Evolutionary conservation across 1,140 invertebrate species (phyloP).

Genomic region (Phenacoccus solenopsis): DNA sequence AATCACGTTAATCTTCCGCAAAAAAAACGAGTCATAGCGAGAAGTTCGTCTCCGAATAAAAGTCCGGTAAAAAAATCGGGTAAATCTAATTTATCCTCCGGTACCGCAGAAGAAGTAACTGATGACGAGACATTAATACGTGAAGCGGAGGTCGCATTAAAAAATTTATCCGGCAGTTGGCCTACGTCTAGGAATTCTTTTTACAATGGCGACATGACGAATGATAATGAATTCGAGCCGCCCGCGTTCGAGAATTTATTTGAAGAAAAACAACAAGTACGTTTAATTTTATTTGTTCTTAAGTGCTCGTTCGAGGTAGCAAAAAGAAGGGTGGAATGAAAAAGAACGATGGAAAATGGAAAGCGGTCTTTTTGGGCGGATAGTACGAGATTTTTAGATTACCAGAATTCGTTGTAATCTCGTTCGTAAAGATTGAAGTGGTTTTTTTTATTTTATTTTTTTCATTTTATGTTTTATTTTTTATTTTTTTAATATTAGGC

Average conservation of each 20-base stretch:
- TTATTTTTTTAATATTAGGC: not conserved
- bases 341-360: too few species aligned
- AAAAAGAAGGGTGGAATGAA: not conserved
- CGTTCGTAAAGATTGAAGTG: not conserved
- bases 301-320: not conserved
- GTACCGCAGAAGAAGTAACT: slow-evolving; percentile 38
- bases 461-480: not conserved
- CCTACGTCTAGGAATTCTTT: slow-evolving; percentile 47
- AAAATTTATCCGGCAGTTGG: slow-evolving; percentile 70
- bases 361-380: too few species aligned
- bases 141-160: slow-evolving; percentile 72
- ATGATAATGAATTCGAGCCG: slow-evolving; percentile 50
- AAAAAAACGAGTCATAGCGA: slow-evolving; percentile 44
- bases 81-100: slow-evolving; percentile 31
- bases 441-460: not conserved
- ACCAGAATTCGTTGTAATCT: not conserved
- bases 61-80: slow-evolving; percentile 40
- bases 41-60: slow-evolving; percentile 32
- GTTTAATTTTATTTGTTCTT: slow-evolving; percentile 13
- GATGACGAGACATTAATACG: slow-evolving; percentile 68
- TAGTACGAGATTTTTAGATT: too few species aligned
- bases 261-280: slow-evolving; percentile 47
- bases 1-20: slow-evolving; percentile 37
- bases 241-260: slow-evolving; percentile 73
- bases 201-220: slow-evolving; percentile 45